These are phyloP conservation scores for Sebastes diploproa DNA, from an alignment of 2,797 vertebrate genomes.

Conservation along the genomic window DNA sequence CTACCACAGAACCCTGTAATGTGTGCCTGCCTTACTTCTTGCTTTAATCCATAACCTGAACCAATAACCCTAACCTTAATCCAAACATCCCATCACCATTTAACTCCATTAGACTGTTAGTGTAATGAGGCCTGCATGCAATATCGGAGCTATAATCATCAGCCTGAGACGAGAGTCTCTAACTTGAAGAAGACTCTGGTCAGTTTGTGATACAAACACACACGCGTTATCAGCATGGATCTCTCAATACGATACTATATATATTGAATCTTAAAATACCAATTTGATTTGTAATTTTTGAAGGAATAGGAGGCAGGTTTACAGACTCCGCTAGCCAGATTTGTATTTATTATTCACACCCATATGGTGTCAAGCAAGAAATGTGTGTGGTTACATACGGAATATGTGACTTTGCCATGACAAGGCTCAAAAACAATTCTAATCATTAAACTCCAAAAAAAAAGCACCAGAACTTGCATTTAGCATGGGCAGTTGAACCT, in stretches of 20 bases:
- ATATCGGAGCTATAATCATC: neutral
- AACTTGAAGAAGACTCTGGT: neutral
- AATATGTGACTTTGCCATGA: neutral
- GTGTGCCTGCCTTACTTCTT: neutral
- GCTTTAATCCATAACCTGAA: conserved; percentile 15
- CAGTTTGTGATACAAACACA: neutral
- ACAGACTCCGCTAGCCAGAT: neutral
- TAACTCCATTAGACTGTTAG: conserved; percentile 8
- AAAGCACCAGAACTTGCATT: neutral
- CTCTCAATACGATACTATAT: neutral
- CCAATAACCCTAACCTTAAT: conserved; percentile 21
- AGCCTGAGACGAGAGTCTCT: neutral
- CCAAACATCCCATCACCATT: conserved; percentile 6
- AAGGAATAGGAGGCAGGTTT: neutral
- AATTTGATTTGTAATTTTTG: neutral
- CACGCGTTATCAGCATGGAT: neutral
- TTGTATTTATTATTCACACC: neutral
- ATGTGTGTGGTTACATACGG: neutral
- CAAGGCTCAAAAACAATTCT: neutral
- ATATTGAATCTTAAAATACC: neutral
- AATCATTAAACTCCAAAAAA: neutral
- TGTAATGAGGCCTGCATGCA: conserved; percentile 4
- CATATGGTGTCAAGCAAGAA: neutral
- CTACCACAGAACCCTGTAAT: neutral
- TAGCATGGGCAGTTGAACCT: neutral